These are phyloP conservation scores for Osmerus eperlanus DNA, from an alignment of 2,113 vertebrate species.

Conservation along the genomic window DNA sequence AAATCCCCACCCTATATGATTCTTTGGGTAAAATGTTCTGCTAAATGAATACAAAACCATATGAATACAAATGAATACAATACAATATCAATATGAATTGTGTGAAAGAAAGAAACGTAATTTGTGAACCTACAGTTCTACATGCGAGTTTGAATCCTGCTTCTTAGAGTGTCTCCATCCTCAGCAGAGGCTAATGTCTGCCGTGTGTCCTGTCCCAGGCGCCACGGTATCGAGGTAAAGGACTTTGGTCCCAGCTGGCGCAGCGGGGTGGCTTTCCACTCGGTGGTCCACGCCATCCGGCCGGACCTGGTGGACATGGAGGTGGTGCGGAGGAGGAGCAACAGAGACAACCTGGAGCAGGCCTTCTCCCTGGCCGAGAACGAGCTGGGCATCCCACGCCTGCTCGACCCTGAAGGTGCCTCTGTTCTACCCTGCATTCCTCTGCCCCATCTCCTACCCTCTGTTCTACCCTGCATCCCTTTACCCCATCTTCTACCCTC, in stretches of 20 bases:
- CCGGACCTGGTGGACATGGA: constrained; percentile 94
- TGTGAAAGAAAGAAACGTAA: no score
- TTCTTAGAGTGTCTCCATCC: no score
- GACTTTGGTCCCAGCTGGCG: constrained; percentile 96
- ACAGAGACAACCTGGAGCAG: constrained; percentile 89
- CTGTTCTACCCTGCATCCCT: no score
- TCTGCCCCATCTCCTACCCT: no score
- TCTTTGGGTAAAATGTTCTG: no score
- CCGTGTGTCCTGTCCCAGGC: constrained; percentile 62
- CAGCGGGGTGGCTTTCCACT: constrained; percentile 88
- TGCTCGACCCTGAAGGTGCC: constrained; percentile 94
- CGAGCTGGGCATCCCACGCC: constrained; percentile 90
- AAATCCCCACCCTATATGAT: neutral
- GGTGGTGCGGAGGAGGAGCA: constrained; percentile 75
- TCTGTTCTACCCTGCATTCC: no score
- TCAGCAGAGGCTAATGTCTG: neutral
- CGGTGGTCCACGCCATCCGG: constrained; percentile 87
- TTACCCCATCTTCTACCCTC: no score
- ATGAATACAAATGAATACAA: no score
- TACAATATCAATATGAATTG: no score
- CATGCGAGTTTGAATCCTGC: no score
- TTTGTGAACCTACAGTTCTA: no score
- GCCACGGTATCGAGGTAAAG: constrained; percentile 86
- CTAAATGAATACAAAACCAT: no score
- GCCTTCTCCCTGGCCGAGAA: constrained; percentile 89